Base-by-base conservation (phyloP, 2,888 invertebrate genomes). In the Erannis defoliaria region DNA sequence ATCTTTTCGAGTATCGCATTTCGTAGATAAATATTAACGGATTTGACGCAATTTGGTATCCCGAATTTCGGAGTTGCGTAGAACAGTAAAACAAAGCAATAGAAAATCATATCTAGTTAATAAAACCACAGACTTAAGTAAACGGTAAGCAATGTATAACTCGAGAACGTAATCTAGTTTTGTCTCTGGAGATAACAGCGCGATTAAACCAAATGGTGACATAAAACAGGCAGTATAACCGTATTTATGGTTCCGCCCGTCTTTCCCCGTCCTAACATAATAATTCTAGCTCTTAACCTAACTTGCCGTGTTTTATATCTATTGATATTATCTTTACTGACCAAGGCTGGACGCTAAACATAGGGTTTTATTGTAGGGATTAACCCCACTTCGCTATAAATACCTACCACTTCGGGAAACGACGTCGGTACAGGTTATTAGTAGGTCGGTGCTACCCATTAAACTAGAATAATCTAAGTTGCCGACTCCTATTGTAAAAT, bases 181-280 rank as follows among this genome's bases (percentile, higher is more conserved):
- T 64, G 58, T 53, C 53, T 53, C 51, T 49, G 50, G 31, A 67
- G 68, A 73, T 72, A 68, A 68, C 64, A 51, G 45, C 43, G 66
- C 71, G 72, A 74, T 76, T 78, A 77, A 74, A 71, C 68, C 62
- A 66, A 78, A 78, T 73, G 63, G 68, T 60, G 64, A 59, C 68
- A 66, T 75, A 71, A 76, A 80, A 65, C 67, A 61, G 71, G 60
- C 64, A 50, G 59, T 67, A 68, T 64, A 59, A 57, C 65, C 33
- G 16, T 72, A 71, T 76, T 78, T 74, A 71, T 73, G 55, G 55
- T 18, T 29, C 14, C 18, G 12, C 33, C 54, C 54, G 56, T 56
- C 64, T 33, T 43, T 54, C 35, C 49, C 40, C 21, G 59, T 48
- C 51, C 45, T 56, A 69, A 65, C 67, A 70, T 70, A 64, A 62